Base-by-base conservation (phyloP, 23 tunicate genomes). In the Aplidium turbinatum region DNA sequence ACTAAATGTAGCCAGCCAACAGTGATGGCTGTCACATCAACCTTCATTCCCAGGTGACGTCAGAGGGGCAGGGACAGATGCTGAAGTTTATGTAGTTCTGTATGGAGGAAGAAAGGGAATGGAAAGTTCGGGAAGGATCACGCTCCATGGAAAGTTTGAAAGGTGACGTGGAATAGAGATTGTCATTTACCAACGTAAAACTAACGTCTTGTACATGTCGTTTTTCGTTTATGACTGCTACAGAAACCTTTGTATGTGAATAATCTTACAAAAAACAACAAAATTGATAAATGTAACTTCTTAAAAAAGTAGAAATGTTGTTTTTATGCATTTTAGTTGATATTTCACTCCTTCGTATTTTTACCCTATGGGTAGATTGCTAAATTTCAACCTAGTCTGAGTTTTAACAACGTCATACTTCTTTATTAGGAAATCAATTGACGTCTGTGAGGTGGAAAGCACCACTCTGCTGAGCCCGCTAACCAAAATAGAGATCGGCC, bases 41-140 rank as follows among this genome's bases (percentile, higher is more conserved):
- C n/a, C n/a, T 56, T 30, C 19, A 16, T 28, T n/a, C 34, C 1
- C 57, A 91, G 99, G 99, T 45, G 92, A 95, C 45, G 82, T 88
- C 4, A 67, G 99, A 47, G 92, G 96, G 1, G 99, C 99, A n/a
- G 99, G 96, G 2, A 95, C 99, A 1, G 88, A 77, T 57, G 96
- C 99, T n/a, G 89, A 87, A 23, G 96, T 95, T 36, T 95, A 83
- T 78, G 60, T 95, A 26, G 79, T 79, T 3, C 30, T 95, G 54
- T 84, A 71, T 58, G 99, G 99, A 29, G 97, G 97, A 13, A 55
- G 72, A 53, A 84, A 82, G 47, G 91, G 87, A 21, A 31, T 73
- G 27, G 69, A 82, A 38, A 73, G 47, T 34, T 74, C 91, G 4
- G 99, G 96, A 31, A 84, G 63, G 48, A 83, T 95, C 1, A 73